A percentile compares a stretch with the other conserved stretches of the same genome.
These are phyloP conservation scores for Myotis davidii DNA, from an alignment of 2,113 vertebrate genomes.

Conservation along the genomic window DNA sequence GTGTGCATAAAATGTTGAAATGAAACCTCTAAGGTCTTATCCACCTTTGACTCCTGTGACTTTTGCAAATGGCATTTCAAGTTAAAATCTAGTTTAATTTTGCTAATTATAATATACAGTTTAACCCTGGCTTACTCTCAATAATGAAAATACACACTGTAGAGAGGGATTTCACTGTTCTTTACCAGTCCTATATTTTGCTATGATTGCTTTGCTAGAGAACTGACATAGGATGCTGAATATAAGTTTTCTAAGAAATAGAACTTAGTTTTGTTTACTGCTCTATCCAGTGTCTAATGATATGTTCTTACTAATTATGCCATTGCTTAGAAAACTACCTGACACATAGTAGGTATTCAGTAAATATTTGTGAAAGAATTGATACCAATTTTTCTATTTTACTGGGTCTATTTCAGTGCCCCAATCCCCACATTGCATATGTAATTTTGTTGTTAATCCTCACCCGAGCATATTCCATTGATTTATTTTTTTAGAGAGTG, in stretches of 20 bases:
- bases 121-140: not conserved
- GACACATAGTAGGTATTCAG: not conserved
- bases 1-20: not conserved
- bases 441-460: not conserved
- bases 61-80: not conserved
- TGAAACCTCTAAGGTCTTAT: not conserved
- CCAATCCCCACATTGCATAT: not conserved
- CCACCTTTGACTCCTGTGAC: not conserved
- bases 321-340: not conserved
- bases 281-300: not conserved
- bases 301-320: not conserved
- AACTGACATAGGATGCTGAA: not conserved
- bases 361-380: constrained; percentile 31
- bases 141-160: not conserved
- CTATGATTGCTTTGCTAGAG: not conserved
- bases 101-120: not conserved
- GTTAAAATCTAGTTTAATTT: constrained; percentile 29
- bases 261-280: not conserved
- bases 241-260: not conserved
- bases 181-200: not conserved
- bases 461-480: no score
- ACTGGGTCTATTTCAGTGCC: not conserved
- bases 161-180: not conserved
- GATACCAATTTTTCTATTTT: not conserved
- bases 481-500: no score